Conservation (phyloP, 1,140 invertebrate genomes). For the Campoletis sonorensis region DNA sequence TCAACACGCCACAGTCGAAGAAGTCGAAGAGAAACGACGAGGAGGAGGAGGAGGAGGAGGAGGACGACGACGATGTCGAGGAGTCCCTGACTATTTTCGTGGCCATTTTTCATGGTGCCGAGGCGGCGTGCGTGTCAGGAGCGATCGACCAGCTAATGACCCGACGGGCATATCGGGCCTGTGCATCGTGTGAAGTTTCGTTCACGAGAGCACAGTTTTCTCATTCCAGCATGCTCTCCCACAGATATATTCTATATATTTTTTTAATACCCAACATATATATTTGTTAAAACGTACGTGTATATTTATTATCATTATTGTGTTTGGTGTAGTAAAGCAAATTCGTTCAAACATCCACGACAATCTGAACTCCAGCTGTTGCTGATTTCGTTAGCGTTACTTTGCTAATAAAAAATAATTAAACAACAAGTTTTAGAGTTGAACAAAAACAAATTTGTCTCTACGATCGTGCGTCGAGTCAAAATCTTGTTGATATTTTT, state of each 20-base stretch:
- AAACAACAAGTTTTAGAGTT: background rate
- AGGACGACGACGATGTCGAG: conserved; percentile 24
- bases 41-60: background rate
- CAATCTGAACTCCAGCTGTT: background rate
- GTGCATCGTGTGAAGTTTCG: conserved; percentile 47
- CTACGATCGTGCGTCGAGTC: background rate
- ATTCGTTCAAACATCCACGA: conserved; percentile 19
- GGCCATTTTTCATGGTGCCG: conserved; percentile 44
- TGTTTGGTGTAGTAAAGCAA: conserved; percentile 1
- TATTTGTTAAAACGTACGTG: background rate
- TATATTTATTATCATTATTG: background rate
- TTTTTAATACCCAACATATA: background rate
- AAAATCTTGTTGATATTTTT: background rate
- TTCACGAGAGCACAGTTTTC: conserved; percentile 37
- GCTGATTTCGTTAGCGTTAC: conserved; percentile 17
- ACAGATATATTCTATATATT: background rate
- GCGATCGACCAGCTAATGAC: conserved; percentile 47
- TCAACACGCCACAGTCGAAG: conserved; percentile 18
- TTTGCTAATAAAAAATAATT: background rate
- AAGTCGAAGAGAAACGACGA: background rate
- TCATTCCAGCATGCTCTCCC: conserved; percentile 1
- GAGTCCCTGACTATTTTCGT: conserved; percentile 43
- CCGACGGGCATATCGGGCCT: conserved; percentile 32
- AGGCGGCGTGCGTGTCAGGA: conserved; percentile 44
- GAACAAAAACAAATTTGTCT: background rate